These are phyloP conservation scores for Centropus bengalensis DNA, from an alignment of 2,113 vertebrate genomes.

Conservation along the genomic window DNA sequence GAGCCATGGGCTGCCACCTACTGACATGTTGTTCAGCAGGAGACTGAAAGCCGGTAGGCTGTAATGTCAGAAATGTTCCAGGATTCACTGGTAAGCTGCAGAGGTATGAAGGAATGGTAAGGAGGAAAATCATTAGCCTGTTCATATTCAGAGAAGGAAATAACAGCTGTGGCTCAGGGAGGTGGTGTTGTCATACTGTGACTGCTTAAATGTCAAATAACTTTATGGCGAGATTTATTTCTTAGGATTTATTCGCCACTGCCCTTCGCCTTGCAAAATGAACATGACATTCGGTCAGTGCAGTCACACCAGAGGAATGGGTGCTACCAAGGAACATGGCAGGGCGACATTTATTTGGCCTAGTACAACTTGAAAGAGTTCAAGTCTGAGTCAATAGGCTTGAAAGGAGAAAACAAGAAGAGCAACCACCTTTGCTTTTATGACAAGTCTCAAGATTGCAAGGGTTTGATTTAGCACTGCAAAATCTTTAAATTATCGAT, in stretches of 20 bases:
- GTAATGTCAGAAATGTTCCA: neutral
- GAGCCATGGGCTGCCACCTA: constrained; percentile 60
- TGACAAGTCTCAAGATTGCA: neutral
- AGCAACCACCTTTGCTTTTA: neutral
- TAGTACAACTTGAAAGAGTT: neutral
- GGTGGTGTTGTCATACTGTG: neutral
- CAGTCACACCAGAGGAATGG: neutral
- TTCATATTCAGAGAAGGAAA: neutral
- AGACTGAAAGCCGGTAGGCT: constrained; percentile 30
- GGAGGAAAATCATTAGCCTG: constrained; percentile 29
- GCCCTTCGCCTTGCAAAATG: neutral
- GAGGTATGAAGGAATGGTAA: constrained; percentile 33
- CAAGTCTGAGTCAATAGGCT: neutral
- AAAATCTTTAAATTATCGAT: neutral
- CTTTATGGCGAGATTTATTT: neutral
- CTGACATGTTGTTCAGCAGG: constrained; percentile 34
- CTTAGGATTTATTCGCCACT: neutral
- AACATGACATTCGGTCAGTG: neutral
- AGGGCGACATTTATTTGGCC: neutral
- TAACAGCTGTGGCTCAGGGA: neutral
- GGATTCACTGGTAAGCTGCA: neutral
- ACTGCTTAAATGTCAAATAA: neutral
- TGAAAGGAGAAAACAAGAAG: neutral
- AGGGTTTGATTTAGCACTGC: neutral
- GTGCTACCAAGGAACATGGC: neutral